A percentile compares a stretch with the other conserved stretches of the same genome.
Conservation (phyloP, 2,888 invertebrate species). For the Drosophila yooni region DNA sequence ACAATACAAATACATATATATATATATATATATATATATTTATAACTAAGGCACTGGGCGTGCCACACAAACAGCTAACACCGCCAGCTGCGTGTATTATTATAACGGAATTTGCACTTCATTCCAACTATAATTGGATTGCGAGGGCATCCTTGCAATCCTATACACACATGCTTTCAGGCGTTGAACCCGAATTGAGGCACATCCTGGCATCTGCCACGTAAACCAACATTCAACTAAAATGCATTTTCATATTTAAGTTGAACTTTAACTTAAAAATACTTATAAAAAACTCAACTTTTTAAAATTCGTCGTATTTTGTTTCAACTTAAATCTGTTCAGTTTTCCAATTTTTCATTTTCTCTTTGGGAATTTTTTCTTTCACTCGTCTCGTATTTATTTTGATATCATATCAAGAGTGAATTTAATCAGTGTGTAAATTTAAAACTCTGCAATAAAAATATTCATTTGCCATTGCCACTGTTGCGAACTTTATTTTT, state of each 20-base stretch:
- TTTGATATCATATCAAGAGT: not conserved
- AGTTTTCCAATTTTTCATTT: not conserved
- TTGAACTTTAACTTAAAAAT: not conserved
- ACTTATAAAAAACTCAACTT: not conserved
- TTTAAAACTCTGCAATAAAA: not conserved
- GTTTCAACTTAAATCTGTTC: not conserved
- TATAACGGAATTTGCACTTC: constrained; percentile 11
- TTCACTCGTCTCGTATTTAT: not conserved
- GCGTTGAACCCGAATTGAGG: not conserved
- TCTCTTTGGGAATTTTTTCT: not conserved
- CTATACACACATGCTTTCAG: not conserved
- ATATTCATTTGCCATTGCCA: not conserved
- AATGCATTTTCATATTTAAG: not conserved
- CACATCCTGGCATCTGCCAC: not conserved
- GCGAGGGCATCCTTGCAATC: not conserved
- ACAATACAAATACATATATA: not conserved
- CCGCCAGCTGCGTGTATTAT: not conserved
- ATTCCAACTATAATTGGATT: constrained; percentile 29
- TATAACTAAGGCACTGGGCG: constrained; percentile 1
- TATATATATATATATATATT: not conserved
- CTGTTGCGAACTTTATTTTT: not conserved
- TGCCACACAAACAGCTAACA: not conserved
- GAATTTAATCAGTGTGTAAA: not conserved
- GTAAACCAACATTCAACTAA: not conserved
- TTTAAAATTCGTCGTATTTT: not conserved